These are phyloP conservation scores for Cepaea hortensis DNA, from an alignment of 2,888 invertebrate genomes.

Conservation along the genomic window DNA sequence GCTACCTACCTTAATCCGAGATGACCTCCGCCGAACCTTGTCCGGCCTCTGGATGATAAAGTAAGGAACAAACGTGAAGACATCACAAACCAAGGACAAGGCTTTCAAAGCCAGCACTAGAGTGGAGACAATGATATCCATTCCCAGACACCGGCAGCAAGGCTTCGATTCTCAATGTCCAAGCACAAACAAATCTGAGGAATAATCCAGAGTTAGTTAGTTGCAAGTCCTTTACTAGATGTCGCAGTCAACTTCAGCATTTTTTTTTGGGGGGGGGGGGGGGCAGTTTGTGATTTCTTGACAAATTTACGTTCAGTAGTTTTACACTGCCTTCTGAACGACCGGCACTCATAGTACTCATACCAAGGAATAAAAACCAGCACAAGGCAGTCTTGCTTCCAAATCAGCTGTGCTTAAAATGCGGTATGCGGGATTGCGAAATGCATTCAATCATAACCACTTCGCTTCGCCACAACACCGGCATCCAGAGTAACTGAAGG, in stretches of 20 bases:
- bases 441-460: too few species aligned
- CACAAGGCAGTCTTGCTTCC: too few species aligned
- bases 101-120: slow-evolving; percentile 69
- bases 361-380: too few species aligned
- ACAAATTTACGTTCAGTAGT: too few species aligned
- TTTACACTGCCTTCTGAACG: too few species aligned
- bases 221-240: background rate
- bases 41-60: slow-evolving; percentile 85
- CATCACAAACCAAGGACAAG: slow-evolving; percentile 86
- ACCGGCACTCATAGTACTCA: too few species aligned
- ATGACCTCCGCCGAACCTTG: slow-evolving; percentile 59
- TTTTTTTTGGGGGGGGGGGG: too few species aligned
- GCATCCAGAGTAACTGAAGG: too few species aligned
- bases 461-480: too few species aligned
- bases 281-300: too few species aligned
- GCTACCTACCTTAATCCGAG: slow-evolving; percentile 66
- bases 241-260: background rate
- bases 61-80: slow-evolving; percentile 93
- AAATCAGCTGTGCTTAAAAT: too few species aligned
- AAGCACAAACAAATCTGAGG: background rate
- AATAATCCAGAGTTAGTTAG: background rate
- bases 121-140: slow-evolving; percentile 59
- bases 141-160: slow-evolving; percentile 43
- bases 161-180: background rate
- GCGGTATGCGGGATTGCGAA: too few species aligned